Conservation (phyloP, 2,113 vertebrate species). For the Acanthochromis polyacanthus region DNA sequence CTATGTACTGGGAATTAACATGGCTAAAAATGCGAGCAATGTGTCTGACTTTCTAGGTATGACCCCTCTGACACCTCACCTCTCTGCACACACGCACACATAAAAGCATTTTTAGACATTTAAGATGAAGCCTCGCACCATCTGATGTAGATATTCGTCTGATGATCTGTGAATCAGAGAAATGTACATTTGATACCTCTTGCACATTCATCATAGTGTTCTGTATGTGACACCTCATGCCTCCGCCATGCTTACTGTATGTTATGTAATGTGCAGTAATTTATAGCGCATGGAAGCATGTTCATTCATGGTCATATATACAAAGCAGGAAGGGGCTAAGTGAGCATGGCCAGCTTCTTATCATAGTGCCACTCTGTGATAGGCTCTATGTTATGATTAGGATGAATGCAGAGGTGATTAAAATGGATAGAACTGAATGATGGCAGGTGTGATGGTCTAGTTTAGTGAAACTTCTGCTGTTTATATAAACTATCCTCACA, state of each 20-base stretch:
- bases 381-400: too few species aligned
- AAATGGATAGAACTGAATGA: too few species aligned
- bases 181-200: slow-evolving; percentile 5
- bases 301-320: not conserved
- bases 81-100: slow-evolving; percentile 2
- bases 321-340: not conserved
- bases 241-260: not conserved
- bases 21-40: slow-evolving; percentile 89
- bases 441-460: too few species aligned
- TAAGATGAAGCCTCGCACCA: not conserved
- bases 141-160: not conserved
- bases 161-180: not conserved
- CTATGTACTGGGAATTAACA: slow-evolving; percentile 95
- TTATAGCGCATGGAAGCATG: slow-evolving; percentile 2
- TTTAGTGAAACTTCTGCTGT: too few species aligned
- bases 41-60: slow-evolving; percentile 91
- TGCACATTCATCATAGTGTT: not conserved
- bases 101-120: slow-evolving; percentile 3
- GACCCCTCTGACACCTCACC: slow-evolving; percentile 38
- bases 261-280: not conserved
- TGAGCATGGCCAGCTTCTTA: not conserved
- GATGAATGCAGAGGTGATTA: too few species aligned
- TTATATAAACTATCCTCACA: too few species aligned
- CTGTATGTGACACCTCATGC: not conserved
- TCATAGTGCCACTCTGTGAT: not conserved